Evolutionary conservation across 2,888 invertebrate species (phyloP).

Genomic region (Lasioglossum lativentre): DNA sequence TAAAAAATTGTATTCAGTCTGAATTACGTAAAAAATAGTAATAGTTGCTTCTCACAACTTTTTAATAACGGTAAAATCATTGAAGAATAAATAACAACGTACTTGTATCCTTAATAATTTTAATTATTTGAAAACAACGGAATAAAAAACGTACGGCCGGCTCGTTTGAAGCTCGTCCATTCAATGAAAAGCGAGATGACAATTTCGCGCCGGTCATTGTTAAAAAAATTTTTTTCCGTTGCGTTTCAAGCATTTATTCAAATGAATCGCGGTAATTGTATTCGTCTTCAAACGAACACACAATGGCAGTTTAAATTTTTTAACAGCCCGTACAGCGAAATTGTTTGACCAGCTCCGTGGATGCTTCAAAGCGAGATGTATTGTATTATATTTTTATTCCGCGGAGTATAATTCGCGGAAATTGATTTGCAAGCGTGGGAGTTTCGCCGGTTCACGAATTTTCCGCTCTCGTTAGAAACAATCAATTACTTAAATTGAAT

Average conservation of each 20-base stretch:
- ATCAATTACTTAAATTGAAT: conserved; percentile 16
- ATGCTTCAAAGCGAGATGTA: not conserved
- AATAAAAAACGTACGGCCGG: not conserved
- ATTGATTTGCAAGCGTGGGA: conserved; percentile 1
- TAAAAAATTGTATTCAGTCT: too few species aligned
- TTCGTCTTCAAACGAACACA: not conserved
- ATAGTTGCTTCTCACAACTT: too few species aligned
- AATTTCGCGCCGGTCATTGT: not conserved
- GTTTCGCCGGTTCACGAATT: not conserved
- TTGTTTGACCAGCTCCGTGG: not conserved
- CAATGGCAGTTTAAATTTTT: not conserved
- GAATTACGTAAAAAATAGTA: too few species aligned
- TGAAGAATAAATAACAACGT: too few species aligned
- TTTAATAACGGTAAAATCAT: too few species aligned
- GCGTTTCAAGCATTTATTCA: not conserved
- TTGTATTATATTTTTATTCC: not conserved
- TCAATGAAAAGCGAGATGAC: not conserved
- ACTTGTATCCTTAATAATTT: too few species aligned
- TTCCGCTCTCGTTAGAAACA: not conserved
- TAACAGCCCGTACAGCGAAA: not conserved
- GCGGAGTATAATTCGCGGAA: not conserved
- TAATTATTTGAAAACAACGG: not conserved
- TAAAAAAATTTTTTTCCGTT: not conserved
- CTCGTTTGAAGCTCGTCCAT: not conserved
- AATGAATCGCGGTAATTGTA: not conserved